phyloP scores from a whole-genome alignment of 2,797 vertebrate genomes.

The Pantherophis vulpinus region DNA sequence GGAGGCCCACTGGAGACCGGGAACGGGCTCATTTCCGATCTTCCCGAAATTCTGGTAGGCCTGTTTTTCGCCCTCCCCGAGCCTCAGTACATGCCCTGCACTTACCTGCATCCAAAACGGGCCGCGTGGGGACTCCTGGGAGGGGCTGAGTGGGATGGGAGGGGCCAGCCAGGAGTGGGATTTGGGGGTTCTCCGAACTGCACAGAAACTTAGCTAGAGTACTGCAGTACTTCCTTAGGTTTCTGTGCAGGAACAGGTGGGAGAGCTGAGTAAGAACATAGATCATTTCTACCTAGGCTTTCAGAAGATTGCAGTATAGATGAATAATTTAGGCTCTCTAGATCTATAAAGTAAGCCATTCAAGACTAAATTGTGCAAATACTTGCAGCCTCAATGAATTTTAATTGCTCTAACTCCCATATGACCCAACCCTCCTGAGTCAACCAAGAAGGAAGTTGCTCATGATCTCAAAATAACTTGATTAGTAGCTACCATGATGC shows the following conservation, averaged over 20 bases:
- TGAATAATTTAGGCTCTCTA: not conserved
- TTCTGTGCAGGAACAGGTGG: not conserved
- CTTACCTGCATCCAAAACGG: no score
- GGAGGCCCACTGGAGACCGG: no score
- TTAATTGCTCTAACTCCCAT: slow-evolving; percentile 12
- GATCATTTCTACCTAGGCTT: not conserved
- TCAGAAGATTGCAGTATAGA: not conserved
- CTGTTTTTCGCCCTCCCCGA: no score
- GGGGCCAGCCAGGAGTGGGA: no score
- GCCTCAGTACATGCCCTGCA: no score
- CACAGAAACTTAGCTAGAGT: no score
- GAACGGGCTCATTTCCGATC: no score
- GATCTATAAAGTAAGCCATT: not conserved
- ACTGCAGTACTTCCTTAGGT: not conserved
- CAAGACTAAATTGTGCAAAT: slow-evolving; percentile 3
- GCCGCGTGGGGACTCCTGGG: no score
- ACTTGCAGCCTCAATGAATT: not conserved
- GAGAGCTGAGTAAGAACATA: not conserved
- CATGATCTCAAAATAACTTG: not conserved
- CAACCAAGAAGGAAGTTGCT: not conserved
- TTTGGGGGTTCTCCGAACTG: no score
- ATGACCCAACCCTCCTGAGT: not conserved
- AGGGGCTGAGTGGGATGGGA: no score
- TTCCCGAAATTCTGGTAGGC: no score
- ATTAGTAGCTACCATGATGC: not conserved